These are phyloP conservation scores for Myrmophylax atrothorax DNA, from an alignment of 2,113 vertebrate species.

Conservation along the genomic window DNA sequence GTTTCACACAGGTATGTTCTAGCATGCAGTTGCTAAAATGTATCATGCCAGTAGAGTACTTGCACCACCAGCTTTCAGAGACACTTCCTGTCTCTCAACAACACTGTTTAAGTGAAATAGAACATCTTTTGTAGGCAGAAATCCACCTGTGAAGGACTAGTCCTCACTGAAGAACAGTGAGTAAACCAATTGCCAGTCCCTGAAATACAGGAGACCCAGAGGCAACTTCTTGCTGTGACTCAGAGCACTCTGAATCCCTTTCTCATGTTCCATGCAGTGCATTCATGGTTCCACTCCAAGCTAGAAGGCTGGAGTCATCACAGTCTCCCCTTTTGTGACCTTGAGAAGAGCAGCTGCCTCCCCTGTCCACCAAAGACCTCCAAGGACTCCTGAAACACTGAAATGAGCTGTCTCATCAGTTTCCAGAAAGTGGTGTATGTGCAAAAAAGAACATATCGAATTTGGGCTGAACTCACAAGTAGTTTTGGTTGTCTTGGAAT, in stretches of 20 bases:
- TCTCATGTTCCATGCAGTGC: neutral
- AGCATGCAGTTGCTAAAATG: neutral
- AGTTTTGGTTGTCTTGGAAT: neutral
- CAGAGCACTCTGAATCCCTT: neutral
- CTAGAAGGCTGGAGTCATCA: neutral
- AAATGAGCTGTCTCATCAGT: neutral
- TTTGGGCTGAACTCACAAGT: neutral
- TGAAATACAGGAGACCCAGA: neutral
- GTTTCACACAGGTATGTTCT: neutral
- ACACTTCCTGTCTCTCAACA: neutral
- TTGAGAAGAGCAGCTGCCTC: neutral
- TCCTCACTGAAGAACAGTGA: neutral
- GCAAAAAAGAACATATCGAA: neutral
- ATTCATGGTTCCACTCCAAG: neutral
- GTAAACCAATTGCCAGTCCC: neutral
- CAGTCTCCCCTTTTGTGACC: neutral
- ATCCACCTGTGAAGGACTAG: neutral
- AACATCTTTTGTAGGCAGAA: neutral
- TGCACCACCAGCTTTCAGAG: neutral
- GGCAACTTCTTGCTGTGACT: neutral
- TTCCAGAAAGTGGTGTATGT: neutral
- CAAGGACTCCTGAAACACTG: neutral
- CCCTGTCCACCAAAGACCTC: neutral
- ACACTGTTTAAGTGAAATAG: neutral
- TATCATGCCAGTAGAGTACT: neutral